Conservation (phyloP, 2,888 invertebrate species). For the Troides aeacus region DNA sequence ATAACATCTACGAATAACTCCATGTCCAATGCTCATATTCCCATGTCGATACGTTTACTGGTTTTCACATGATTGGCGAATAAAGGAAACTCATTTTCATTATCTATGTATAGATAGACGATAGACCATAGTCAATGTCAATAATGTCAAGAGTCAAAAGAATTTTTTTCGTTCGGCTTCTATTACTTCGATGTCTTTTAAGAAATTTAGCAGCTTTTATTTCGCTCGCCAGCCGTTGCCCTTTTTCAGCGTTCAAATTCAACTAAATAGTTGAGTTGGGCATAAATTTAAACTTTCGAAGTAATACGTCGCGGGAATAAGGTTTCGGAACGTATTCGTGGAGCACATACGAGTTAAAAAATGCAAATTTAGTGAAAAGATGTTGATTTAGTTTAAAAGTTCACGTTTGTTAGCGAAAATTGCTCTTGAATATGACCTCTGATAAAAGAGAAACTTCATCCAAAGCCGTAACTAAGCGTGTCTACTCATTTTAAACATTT, state of each 20-base stretch:
- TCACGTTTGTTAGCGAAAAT: conserved; percentile 3
- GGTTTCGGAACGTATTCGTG: background rate
- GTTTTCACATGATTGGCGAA: too few species aligned
- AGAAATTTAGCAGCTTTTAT: conserved; percentile 14
- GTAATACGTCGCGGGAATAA: conserved; percentile 26
- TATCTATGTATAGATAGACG: background rate
- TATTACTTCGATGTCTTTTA: conserved; percentile 12
- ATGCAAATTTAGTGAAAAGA: conserved; percentile 27
- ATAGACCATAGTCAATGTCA: too few species aligned
- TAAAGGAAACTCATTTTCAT: background rate
- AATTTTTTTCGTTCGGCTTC: background rate
- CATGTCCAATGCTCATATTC: too few species aligned
- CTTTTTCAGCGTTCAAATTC: conserved; percentile 21
- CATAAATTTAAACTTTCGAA: conserved; percentile 28
- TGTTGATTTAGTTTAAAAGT: conserved; percentile 25
- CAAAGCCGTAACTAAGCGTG: background rate
- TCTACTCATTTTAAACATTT: background rate
- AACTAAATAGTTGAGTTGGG: conserved; percentile 11
- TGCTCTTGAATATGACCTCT: conserved; percentile 2
- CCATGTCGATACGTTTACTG: background rate
- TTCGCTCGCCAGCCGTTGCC: conserved; percentile 14
- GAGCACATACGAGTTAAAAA: conserved; percentile 15
- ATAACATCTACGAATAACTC: too few species aligned
- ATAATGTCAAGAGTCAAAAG: background rate
- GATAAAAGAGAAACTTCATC: background rate